These are phyloP conservation scores for Apodemia mormo DNA, from an alignment of 2,888 invertebrate species.

Conservation along the genomic window DNA sequence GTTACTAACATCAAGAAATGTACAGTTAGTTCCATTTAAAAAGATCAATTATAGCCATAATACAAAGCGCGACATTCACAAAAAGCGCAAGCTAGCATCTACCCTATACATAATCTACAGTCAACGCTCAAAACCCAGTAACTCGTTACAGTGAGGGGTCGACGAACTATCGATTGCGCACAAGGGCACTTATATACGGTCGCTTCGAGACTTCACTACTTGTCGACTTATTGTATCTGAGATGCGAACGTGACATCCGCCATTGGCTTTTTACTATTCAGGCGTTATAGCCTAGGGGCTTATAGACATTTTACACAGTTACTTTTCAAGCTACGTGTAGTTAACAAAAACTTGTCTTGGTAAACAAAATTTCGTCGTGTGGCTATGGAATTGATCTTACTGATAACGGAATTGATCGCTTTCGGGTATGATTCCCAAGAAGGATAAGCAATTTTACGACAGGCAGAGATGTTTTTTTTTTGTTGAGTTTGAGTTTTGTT, in stretches of 20 bases:
- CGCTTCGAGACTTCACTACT: constrained; percentile 21
- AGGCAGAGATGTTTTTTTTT: no score
- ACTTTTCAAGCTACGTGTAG: neutral
- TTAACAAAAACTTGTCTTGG: neutral
- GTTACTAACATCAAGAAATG: neutral
- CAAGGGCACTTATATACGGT: constrained; percentile 32
- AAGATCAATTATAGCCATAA: neutral
- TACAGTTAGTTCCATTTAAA: neutral
- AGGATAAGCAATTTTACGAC: no score
- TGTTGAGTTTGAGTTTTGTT: no score
- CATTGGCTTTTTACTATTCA: constrained; percentile 30
- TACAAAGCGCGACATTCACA: neutral
- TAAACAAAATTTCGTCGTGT: neutral
- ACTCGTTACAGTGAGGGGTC: constrained; percentile 53
- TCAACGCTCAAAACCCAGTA: constrained; percentile 44
- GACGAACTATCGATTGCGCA: constrained; percentile 57
- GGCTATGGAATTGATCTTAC: no score
- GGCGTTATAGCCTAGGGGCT: constrained; percentile 19
- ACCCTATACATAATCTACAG: neutral
- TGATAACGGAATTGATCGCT: no score
- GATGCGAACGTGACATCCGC: constrained; percentile 34
- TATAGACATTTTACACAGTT: constrained; percentile 1
- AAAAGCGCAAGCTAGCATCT: constrained; percentile 5
- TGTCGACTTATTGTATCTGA: constrained; percentile 27
- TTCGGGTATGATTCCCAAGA: no score